Conservation (phyloP, 2,888 invertebrate species). For the Stenurella melanura region DNA sequence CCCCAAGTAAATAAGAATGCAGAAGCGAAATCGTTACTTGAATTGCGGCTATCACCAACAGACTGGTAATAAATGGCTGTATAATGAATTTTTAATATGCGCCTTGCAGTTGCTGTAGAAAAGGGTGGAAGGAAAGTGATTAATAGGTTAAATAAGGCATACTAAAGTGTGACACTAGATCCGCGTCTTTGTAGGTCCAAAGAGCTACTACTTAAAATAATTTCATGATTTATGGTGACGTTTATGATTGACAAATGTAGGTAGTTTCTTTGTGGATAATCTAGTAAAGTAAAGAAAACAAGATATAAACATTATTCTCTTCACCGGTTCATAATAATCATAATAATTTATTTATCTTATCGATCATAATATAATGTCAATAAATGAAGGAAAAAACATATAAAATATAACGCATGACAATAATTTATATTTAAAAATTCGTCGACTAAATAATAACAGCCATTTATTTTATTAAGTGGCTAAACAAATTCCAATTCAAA, state of each 20-base stretch:
- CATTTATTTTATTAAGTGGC: too few species aligned
- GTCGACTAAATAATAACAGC: too few species aligned
- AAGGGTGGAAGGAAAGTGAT: background rate
- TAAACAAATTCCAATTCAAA: too few species aligned
- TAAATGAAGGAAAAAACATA: too few species aligned
- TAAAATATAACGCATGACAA: too few species aligned
- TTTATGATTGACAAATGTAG: background rate
- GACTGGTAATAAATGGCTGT: conserved; percentile 20
- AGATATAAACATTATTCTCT: too few species aligned
- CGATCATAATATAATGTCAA: too few species aligned
- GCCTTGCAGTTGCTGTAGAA: conserved; percentile 7
- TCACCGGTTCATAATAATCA: too few species aligned
- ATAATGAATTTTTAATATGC: conserved; percentile 31
- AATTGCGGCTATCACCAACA: conserved; percentile 18
- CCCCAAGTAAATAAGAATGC: conserved; percentile 3
- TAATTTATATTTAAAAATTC: too few species aligned
- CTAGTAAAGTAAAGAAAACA: too few species aligned
- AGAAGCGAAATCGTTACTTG: conserved; percentile 1
- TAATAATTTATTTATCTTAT: too few species aligned
- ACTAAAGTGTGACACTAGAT: background rate
- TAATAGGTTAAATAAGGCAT: background rate
- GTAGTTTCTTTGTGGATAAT: background rate
- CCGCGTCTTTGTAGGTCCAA: background rate
- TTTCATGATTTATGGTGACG: background rate
- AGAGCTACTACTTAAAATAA: background rate